phyloP scores from a whole-genome alignment of 2,113 vertebrate species.

The Indicator indicator region DNA sequence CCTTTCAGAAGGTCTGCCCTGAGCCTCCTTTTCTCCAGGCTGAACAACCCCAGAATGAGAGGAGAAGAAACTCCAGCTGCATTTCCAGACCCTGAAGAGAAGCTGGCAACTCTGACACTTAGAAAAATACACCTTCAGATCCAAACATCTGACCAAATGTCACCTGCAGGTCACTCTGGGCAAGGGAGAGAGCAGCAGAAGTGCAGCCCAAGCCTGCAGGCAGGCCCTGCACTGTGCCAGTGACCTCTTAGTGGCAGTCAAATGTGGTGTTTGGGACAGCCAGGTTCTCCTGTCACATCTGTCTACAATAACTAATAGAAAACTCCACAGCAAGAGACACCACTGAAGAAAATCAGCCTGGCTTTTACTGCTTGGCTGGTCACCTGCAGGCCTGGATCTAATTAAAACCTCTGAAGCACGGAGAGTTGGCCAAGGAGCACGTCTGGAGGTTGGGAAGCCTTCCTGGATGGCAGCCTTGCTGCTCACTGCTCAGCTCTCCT shows the following conservation, averaged over 20 bases:
- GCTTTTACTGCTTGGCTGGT: constrained; percentile 19
- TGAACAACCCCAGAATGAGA: neutral
- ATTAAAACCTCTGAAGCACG: constrained; percentile 58
- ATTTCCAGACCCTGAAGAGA: neutral
- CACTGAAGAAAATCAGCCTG: neutral
- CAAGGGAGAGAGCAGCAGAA: neutral
- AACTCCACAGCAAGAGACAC: neutral
- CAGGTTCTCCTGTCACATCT: neutral
- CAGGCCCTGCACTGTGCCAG: neutral
- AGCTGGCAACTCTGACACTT: neutral
- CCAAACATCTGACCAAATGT: neutral
- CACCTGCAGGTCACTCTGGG: neutral
- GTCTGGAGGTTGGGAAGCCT: neutral
- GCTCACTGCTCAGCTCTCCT: neutral
- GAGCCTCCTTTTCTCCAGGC: too few species aligned
- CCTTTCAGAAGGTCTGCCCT: neutral
- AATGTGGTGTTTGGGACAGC: neutral
- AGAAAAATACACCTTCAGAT: neutral
- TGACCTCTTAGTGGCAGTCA: neutral
- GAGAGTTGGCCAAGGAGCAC: constrained; percentile 12
- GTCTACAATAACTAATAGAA: constrained; percentile 43
- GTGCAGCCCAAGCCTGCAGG: neutral
- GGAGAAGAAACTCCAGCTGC: neutral
- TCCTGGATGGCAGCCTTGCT: neutral
- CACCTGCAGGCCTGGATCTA: constrained; percentile 42